Conservation (phyloP, 2,888 invertebrate species). For the Eupithecia tripunctaria region DNA sequence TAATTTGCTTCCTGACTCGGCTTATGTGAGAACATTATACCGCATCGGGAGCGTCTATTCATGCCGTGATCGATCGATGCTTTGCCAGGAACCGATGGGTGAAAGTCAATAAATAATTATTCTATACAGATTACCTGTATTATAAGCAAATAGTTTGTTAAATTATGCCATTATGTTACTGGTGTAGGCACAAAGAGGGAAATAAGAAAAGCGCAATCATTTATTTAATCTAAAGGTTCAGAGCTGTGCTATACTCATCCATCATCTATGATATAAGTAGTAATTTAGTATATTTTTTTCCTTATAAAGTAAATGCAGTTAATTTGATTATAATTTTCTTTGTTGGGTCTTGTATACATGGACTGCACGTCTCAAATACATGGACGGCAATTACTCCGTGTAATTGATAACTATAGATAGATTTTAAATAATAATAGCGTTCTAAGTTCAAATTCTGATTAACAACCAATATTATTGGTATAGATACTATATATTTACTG, state of each 20-base stretch:
- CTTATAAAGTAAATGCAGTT: background rate
- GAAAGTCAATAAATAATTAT: constrained; percentile 25
- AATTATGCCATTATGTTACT: background rate
- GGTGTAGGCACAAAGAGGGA: background rate
- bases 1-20: constrained; percentile 43
- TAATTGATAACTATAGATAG: background rate
- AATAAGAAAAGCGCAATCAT: background rate
- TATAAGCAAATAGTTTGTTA: constrained; percentile 4
- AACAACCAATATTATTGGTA: background rate
- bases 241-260: background rate
- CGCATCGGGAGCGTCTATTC: constrained; percentile 53
- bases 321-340: too few relatives aligned
- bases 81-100: constrained; percentile 18
- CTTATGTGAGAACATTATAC: constrained; percentile 47
- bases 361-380: too few relatives aligned
- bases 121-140: background rate
- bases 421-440: background rate
- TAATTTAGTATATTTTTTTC: background rate
- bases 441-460: constrained; percentile 31
- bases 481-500: too few relatives aligned
- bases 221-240: background rate
- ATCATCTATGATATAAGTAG: too few relatives aligned
- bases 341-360: too few relatives aligned
- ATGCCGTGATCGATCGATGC: constrained; percentile 59
- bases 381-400: too few relatives aligned